These are phyloP conservation scores for Drosophila funebris DNA, from an alignment of 1,140 invertebrate species.

Conservation along the genomic window DNA sequence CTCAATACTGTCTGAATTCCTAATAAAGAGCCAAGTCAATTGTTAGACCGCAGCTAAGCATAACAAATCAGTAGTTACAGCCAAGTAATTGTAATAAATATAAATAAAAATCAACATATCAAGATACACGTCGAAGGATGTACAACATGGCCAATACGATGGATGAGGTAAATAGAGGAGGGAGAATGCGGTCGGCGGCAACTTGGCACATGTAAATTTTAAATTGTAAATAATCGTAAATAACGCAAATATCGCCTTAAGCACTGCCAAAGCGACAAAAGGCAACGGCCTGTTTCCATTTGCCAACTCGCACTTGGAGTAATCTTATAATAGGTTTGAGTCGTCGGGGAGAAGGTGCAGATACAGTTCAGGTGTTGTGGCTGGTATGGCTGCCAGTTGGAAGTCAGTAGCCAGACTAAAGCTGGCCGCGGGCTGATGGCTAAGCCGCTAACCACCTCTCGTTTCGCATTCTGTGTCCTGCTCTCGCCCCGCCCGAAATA, in stretches of 20 bases:
- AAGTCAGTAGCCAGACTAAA: constrained; percentile 68
- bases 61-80: constrained; percentile 54
- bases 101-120: constrained; percentile 79
- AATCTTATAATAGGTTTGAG: constrained; percentile 56
- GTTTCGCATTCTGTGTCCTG: background rate
- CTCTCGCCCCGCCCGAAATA: constrained; percentile 24
- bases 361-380: constrained; percentile 7
- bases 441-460: constrained; percentile 41
- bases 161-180: background rate
- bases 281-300: constrained; percentile 36
- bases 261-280: constrained; percentile 68
- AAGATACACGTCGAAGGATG: constrained; percentile 70
- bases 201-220: constrained; percentile 73
- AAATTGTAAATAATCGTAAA: constrained; percentile 82
- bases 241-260: constrained; percentile 80
- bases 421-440: constrained; percentile 56
- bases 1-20: background rate
- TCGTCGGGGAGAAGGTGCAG: background rate
- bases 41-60: constrained; percentile 23
- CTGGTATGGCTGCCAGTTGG: constrained; percentile 37
- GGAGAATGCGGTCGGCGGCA: background rate
- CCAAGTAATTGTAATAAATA: constrained; percentile 69
- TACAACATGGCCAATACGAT: constrained; percentile 18
- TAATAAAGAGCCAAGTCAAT: constrained; percentile 16
- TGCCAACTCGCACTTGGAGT: constrained; percentile 29